Evolutionary conservation across 2,113 vertebrate genomes (phyloP).

Genomic region (Arizona elegans): DNA sequence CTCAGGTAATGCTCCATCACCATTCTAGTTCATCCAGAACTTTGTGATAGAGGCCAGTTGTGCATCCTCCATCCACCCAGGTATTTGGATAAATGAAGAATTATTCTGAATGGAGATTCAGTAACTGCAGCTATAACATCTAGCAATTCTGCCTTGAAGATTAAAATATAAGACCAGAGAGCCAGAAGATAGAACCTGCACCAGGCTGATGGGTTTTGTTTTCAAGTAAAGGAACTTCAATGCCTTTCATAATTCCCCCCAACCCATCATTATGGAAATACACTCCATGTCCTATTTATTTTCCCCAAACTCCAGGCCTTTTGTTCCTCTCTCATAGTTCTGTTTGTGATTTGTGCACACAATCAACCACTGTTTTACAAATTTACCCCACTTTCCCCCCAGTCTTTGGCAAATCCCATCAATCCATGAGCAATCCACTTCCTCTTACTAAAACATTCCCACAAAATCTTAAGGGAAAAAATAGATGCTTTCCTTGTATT

Average conservation of each 20-base stretch:
- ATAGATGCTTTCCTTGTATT: not conserved
- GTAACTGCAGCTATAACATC: not conserved
- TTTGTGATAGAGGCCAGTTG: not conserved
- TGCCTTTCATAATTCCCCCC: not conserved
- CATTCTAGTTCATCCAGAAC: not conserved
- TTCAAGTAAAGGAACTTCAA: not conserved
- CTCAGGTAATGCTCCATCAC: not conserved
- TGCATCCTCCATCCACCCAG: not conserved
- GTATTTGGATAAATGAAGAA: not conserved
- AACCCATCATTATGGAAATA: not conserved
- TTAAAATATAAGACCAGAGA: not conserved
- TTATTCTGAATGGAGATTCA: not conserved
- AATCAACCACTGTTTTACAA: not conserved
- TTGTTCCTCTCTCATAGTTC: not conserved
- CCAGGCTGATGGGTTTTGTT: not conserved
- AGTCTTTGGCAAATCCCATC: not conserved
- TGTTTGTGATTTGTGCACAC: not conserved
- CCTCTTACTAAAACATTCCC: not conserved
- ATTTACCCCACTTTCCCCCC: not conserved
- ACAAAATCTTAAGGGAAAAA: not conserved
- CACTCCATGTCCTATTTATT: not conserved
- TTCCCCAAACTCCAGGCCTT: not conserved
- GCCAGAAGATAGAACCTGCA: not conserved
- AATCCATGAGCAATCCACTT: not conserved
- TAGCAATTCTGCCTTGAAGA: not conserved